Percentiles rank a stretch among this genome's conserved stretches.
phyloP scores from a whole-genome alignment of 1,140 invertebrate genomes.

The Camponotus floridanus region DNA sequence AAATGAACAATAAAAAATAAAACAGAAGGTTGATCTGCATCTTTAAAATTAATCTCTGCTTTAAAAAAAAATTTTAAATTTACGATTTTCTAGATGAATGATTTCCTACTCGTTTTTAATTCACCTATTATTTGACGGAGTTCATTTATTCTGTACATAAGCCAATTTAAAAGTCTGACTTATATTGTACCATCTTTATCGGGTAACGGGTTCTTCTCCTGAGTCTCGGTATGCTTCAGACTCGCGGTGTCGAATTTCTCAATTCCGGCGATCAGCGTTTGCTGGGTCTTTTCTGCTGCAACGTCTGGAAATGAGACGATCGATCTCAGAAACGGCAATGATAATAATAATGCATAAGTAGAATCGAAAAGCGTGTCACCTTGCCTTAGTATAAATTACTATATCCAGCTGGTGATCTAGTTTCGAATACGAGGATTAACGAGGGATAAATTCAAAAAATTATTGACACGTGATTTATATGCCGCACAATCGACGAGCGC shows the following conservation, averaged over 20 bases:
- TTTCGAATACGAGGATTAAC: not conserved
- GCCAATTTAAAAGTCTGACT: not conserved
- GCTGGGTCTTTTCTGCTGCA: slow-evolving; percentile 94
- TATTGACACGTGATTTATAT: not conserved
- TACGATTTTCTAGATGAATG: not conserved
- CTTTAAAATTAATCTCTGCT: not conserved
- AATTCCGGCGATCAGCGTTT: slow-evolving; percentile 94
- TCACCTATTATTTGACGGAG: not conserved
- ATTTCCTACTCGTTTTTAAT: not conserved
- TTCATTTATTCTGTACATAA: slow-evolving; percentile 1
- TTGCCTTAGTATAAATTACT: not conserved
- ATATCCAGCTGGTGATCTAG: not conserved
- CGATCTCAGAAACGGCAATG: slow-evolving; percentile 25
- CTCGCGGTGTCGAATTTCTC: slow-evolving; percentile 93
- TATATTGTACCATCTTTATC: slow-evolving; percentile 94
- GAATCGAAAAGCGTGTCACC: not conserved
- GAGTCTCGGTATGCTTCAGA: slow-evolving; percentile 96
- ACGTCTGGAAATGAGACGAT: slow-evolving; percentile 89
- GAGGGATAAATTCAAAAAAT: slow-evolving; percentile 31
- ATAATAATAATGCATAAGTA: not conserved
- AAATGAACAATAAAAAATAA: not conserved
- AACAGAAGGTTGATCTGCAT: not conserved
- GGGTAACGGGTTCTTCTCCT: slow-evolving; percentile 97
- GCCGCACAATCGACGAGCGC: not conserved
- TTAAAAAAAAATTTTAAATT: not conserved